These are phyloP conservation scores for Bettongia penicillata DNA, from an alignment of 2,113 vertebrate species.

Conservation along the genomic window DNA sequence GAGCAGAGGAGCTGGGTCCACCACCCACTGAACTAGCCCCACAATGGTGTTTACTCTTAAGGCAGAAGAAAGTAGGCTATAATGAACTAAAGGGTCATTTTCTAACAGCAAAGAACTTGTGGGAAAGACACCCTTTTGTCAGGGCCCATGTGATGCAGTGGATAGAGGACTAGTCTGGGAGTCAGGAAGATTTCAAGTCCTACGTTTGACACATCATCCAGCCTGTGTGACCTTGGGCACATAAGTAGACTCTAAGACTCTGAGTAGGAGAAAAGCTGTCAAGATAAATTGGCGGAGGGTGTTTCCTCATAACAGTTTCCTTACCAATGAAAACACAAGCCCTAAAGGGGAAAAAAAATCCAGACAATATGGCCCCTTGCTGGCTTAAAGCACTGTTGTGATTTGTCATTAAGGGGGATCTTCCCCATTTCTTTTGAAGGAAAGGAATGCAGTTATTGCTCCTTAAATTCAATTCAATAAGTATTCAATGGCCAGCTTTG, in stretches of 20 bases:
- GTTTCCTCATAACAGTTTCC: background rate
- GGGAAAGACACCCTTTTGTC: slow-evolving; percentile 44
- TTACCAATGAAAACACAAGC: background rate
- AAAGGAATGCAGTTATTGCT: background rate
- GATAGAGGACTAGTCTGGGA: background rate
- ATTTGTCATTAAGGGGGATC: background rate
- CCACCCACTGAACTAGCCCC: background rate
- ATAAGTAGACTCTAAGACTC: background rate
- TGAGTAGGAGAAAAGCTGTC: background rate
- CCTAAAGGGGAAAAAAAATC: background rate
- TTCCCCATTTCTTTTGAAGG: background rate
- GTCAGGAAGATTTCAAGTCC: background rate
- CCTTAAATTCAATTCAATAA: background rate
- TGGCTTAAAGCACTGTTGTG: background rate
- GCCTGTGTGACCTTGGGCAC: background rate
- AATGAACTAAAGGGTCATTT: slow-evolving; percentile 44
- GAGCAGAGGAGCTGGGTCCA: background rate
- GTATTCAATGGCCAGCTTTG: background rate
- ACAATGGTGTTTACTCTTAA: slow-evolving; percentile 25
- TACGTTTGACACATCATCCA: background rate
- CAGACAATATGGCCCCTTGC: background rate
- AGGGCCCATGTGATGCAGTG: background rate
- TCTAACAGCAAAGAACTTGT: slow-evolving; percentile 32
- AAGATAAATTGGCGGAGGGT: background rate
- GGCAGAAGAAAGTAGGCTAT: slow-evolving; percentile 1